phyloP scores from a whole-genome alignment of 2,797 vertebrate species.

The Dermochelys coriacea region DNA sequence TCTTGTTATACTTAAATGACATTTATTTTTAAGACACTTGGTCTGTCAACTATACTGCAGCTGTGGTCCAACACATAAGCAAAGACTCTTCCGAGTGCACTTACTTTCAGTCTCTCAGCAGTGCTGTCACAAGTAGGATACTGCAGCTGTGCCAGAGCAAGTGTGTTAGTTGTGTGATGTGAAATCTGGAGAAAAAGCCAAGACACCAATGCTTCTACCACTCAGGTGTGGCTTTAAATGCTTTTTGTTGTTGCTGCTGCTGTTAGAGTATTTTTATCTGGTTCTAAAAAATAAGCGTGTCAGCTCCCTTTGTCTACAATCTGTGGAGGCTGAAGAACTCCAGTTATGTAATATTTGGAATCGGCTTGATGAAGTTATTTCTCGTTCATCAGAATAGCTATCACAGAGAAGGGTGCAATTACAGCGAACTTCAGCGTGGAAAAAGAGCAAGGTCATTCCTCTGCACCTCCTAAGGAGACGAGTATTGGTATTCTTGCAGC shows the following conservation, averaged over 20 bases:
- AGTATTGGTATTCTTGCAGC: conserved; percentile 93
- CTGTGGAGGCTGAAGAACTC: not conserved
- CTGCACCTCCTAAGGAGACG: conserved; percentile 89
- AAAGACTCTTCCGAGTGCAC: not conserved
- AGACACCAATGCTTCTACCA: not conserved
- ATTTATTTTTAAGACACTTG: not conserved
- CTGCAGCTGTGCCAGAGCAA: not conserved
- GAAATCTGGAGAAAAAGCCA: not conserved
- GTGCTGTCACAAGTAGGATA: conserved; percentile 18
- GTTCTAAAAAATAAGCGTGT: not conserved
- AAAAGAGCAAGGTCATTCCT: conserved; percentile 88
- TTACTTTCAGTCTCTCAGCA: not conserved
- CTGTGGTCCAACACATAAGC: not conserved
- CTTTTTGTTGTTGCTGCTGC: not conserved
- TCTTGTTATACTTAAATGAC: not conserved
- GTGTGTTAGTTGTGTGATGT: not conserved
- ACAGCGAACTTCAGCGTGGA: conserved; percentile 88
- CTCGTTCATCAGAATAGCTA: conserved; percentile 81
- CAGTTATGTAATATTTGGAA: not conserved
- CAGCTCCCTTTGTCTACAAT: not conserved
- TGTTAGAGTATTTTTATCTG: not conserved
- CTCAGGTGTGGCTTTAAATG: not conserved
- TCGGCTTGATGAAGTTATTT: not conserved
- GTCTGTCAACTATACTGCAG: not conserved
- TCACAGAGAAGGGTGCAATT: conserved; percentile 91